Evolutionary conservation across 2,113 vertebrate genomes (phyloP), one percentile per base, ranked within the genome.

Genomic region (Pterocles gutturalis): DNA sequence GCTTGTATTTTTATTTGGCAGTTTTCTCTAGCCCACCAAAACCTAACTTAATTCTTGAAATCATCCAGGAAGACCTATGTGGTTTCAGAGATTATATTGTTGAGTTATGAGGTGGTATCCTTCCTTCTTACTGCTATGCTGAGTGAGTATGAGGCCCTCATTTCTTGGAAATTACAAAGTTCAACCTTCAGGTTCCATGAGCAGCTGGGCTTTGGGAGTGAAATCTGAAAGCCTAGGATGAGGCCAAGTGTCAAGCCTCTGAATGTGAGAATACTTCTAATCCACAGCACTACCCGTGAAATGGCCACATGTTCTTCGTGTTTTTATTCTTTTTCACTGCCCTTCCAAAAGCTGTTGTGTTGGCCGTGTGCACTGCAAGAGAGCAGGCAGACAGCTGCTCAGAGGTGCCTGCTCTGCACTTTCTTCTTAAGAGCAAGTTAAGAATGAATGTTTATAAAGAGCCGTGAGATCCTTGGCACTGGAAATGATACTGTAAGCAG

Each of bases 401-500:
- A 83, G 77, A 90, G 78, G 64, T 91, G 83, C 38, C 48, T 89
- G 57, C 72, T 65, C 66, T 70, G 38, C 2, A 2, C 41, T 92
- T 83, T 90, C 79, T 83, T 89, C 25, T 0, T 61, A 78, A 90
- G 5, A 90, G 19, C 69, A 77, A 77, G 76, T 72, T 86, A 54
- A 83, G 75, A 93, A 78, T 71, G 41, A 78, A 64, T 92, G 83
- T 96, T 96, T 95, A 67, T 60, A 89, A 78, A 90, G 55, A 92
- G 22, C 91, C 5, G 1, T 87, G 77, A 81, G 60, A 64, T 89
- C 87, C 75, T 96, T 96, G 87, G 87, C 93, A 82, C 51, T 86
- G 69, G 83, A 71, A 89, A 78, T 71, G 38, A 54, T 54, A 55
- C 41, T 75, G 67, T 84, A 96, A 91, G 60, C 83, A 89, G 55